A percentile compares a stretch with the other conserved stretches of the same genome.
Conservation (phyloP, 2,113 vertebrate species). For the Urocynchramus pylzowi region DNA sequence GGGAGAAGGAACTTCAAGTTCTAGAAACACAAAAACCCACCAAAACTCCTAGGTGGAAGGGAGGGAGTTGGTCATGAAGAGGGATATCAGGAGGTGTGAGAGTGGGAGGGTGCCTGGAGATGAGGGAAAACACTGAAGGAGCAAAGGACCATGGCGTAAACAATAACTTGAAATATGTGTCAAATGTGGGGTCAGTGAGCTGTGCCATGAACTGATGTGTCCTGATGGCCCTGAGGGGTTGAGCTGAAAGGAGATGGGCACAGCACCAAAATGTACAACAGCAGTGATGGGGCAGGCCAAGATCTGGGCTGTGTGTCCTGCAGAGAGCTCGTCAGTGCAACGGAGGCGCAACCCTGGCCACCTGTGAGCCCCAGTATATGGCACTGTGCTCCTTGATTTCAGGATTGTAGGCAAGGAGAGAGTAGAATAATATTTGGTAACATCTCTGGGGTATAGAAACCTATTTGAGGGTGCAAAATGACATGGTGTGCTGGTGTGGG, state of each 20-base stretch:
- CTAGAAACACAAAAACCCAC: not conserved
- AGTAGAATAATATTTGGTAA: not conserved
- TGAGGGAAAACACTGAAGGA: not conserved
- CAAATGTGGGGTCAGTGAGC: not conserved
- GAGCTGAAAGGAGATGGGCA: not conserved
- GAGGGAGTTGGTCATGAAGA: not conserved
- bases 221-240: not conserved
- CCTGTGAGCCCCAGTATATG: not conserved
- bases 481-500: not conserved
- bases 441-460: not conserved
- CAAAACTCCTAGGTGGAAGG: accelerated
- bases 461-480: not conserved
- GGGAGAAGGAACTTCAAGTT: not conserved
- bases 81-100: not conserved
- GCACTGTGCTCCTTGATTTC: not conserved
- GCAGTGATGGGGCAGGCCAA: not conserved
- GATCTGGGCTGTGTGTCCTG: not conserved
- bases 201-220: not conserved
- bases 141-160: not conserved
- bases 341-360: not conserved
- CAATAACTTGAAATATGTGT: not conserved
- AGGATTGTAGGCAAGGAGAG: not conserved
- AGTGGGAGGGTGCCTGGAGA: not conserved
- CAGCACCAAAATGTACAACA: not conserved
- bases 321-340: not conserved